phyloP scores from a whole-genome alignment of 1,140 invertebrate genomes.

The Drosophila trapezifrons region DNA sequence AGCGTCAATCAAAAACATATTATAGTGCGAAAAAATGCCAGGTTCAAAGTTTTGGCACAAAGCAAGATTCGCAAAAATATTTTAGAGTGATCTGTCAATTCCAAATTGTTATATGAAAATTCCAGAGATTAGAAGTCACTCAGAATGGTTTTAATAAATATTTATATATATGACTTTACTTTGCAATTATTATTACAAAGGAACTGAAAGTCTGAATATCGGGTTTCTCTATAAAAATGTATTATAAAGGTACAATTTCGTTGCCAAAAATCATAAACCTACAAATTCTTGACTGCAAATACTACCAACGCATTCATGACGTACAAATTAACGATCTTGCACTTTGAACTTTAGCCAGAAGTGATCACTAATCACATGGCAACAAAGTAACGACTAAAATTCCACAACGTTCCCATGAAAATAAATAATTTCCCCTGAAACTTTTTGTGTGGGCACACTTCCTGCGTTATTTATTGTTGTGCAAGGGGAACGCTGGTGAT shows the following conservation, averaged over 20 bases:
- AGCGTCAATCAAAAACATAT: constrained; percentile 18
- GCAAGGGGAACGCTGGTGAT: constrained; percentile 12
- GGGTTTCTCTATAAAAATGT: too few species aligned
- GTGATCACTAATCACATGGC: constrained; percentile 21
- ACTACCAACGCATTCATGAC: not conserved
- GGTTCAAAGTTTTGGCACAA: not conserved
- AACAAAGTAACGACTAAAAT: constrained; percentile 33
- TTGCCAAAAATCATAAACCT: not conserved
- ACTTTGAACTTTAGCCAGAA: constrained; percentile 38
- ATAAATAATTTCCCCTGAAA: constrained; percentile 37
- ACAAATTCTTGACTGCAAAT: not conserved
- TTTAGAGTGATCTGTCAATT: constrained; percentile 11
- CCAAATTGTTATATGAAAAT: not conserved
- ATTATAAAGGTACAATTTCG: not conserved
- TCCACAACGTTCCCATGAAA: constrained; percentile 42
- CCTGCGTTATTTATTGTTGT: constrained; percentile 59
- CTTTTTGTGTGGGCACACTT: constrained; percentile 59
- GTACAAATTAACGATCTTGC: constrained; percentile 30
- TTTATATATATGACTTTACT: not conserved
- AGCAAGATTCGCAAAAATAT: not conserved
- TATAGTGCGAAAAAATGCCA: constrained; percentile 4
- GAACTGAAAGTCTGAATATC: not conserved
- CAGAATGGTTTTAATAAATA: not conserved
- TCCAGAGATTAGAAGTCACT: not conserved
- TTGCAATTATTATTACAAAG: not conserved